phyloP scores from a whole-genome alignment of 2,888 invertebrate species.

The Idaea aversata region DNA sequence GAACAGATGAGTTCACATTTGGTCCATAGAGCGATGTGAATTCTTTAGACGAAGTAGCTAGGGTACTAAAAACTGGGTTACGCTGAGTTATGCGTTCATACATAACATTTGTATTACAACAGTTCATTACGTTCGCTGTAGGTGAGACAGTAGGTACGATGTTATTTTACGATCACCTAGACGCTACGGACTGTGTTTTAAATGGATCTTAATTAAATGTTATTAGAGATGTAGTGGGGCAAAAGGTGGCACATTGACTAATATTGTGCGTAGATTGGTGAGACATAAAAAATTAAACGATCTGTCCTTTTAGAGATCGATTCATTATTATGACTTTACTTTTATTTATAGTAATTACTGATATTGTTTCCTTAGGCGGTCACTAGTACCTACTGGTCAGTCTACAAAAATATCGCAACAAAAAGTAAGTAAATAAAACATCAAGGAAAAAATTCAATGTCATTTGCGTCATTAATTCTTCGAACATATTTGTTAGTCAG shows the following conservation, averaged over 20 bases:
- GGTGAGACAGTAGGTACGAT: conserved; percentile 18
- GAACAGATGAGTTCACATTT: conserved; percentile 41
- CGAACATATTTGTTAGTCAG: background rate
- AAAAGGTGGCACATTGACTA: background rate
- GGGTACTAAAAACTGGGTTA: conserved; percentile 37
- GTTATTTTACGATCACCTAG: conserved; percentile 20
- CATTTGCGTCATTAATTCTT: conserved; percentile 1
- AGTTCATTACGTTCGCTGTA: conserved; percentile 18
- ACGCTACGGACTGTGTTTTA: conserved; percentile 13
- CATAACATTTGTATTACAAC: conserved; percentile 34
- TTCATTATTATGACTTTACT: background rate
- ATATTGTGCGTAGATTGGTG: background rate
- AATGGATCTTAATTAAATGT: background rate
- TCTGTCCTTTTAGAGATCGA: background rate
- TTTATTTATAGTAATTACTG: background rate
- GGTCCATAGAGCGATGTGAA: conserved; percentile 35
- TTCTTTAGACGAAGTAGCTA: conserved; percentile 23
- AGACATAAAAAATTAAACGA: background rate
- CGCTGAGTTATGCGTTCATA: conserved; percentile 36
- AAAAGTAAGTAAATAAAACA: background rate
- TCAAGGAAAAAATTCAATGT: conserved; percentile 6
- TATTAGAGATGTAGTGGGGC: background rate
- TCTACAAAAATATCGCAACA: background rate
- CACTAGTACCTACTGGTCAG: background rate
- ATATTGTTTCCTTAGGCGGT: background rate